phyloP scores from a whole-genome alignment of 2,113 vertebrate genomes.

The Callaeas wilsoni region DNA sequence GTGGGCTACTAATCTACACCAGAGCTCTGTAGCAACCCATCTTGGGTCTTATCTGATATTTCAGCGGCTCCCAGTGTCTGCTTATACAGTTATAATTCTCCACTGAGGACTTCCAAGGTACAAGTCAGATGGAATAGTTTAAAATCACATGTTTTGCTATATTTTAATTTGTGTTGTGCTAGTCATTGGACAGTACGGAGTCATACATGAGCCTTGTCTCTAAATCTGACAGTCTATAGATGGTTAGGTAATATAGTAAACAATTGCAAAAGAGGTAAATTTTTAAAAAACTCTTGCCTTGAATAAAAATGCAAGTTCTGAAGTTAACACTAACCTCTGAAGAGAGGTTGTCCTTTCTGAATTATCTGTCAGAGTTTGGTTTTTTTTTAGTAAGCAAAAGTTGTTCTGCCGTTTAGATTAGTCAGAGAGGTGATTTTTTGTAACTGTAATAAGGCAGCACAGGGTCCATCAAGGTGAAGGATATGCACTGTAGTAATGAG shows the following conservation, averaged over 20 bases:
- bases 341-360: not conserved
- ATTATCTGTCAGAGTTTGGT: accelerated
- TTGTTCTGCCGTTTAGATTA: slow-evolving; percentile 3
- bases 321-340: not conserved
- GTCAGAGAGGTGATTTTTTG: not conserved
- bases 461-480: slow-evolving; percentile 46
- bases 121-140: not conserved
- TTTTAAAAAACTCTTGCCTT: not conserved
- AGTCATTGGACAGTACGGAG: not conserved
- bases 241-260: not conserved
- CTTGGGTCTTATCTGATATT: not conserved
- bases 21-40: not conserved
- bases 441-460: not conserved
- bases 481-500: slow-evolving; percentile 44
- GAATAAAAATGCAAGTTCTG: not conserved
- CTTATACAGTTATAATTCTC: not conserved
- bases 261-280: not conserved
- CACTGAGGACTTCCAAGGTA: not conserved
- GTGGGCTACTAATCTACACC: not conserved
- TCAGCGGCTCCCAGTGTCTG: not conserved
- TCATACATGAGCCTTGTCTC: not conserved
- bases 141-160: not conserved
- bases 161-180: not conserved
- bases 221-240: not conserved
- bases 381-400: not conserved